A percentile compares a stretch with the other conserved stretches of the same genome.
Evolutionary conservation across 2,888 invertebrate genomes (phyloP).

Genomic region (Chirona hameri): DNA sequence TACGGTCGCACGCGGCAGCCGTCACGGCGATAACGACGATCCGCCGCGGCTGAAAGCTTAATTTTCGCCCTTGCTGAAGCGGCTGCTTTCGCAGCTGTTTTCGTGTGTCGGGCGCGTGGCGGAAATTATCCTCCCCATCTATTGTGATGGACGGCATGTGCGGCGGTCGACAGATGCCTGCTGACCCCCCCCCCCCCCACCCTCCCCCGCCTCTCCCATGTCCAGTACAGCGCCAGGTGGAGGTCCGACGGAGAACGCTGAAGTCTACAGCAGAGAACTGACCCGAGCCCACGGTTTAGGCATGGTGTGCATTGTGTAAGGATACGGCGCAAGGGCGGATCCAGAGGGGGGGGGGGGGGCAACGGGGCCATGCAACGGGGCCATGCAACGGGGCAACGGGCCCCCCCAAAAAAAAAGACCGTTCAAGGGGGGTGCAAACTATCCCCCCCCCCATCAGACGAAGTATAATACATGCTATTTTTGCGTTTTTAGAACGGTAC

Average conservation of each 20-base stretch:
- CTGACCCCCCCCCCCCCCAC: not conserved
- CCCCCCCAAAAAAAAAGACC: no score
- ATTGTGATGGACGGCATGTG: conserved; percentile 2
- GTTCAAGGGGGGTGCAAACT: no score
- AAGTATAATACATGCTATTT: no score
- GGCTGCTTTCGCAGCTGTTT: not conserved
- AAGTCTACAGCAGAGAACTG: no score
- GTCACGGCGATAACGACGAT: not conserved
- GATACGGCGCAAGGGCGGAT: not conserved
- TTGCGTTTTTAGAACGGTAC: no score
- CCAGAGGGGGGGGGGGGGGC: no score
- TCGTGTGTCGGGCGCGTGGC: conserved; percentile 25
- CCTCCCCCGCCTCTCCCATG: not conserved
- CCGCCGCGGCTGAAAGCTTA: not conserved
- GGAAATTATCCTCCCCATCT: conserved; percentile 28
- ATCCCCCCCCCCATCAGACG: no score
- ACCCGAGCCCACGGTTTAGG: not conserved
- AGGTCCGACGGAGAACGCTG: no score
- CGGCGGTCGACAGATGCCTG: not conserved
- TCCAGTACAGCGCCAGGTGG: not conserved
- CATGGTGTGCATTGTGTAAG: not conserved
- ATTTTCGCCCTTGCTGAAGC: not conserved
- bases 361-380: no score
- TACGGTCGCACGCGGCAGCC: conserved; percentile 11
- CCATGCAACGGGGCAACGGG: not conserved